These are phyloP conservation scores for Drosophila maculinotata DNA, from an alignment of 2,888 invertebrate genomes.

Conservation along the genomic window DNA sequence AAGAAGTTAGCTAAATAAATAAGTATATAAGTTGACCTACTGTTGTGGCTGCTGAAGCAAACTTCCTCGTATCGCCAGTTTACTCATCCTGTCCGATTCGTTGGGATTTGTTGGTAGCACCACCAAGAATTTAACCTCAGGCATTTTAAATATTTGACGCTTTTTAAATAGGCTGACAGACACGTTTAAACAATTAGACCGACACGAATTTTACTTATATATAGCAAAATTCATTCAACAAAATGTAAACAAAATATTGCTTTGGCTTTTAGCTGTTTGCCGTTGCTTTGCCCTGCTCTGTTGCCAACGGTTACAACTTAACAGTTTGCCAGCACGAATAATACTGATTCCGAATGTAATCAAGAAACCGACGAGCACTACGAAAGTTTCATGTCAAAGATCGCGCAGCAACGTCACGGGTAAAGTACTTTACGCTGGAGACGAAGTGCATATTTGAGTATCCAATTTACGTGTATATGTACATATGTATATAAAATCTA, in stretches of 20 bases:
- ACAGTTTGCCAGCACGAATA: slow-evolving; percentile 43
- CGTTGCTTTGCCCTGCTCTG: slow-evolving; percentile 23
- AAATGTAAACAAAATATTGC: slow-evolving; percentile 38
- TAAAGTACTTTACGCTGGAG: slow-evolving; percentile 31
- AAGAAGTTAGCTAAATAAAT: too few relatives aligned
- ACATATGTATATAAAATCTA: not conserved
- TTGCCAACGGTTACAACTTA: slow-evolving; percentile 60
- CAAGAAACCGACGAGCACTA: slow-evolving; percentile 22
- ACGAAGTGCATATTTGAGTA: slow-evolving; percentile 50
- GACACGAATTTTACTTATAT: slow-evolving; percentile 11
- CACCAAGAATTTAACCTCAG: slow-evolving; percentile 71
- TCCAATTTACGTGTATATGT: slow-evolving; percentile 10
- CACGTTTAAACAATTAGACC: slow-evolving; percentile 38
- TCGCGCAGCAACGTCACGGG: slow-evolving; percentile 62
- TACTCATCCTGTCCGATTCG: slow-evolving; percentile 66
- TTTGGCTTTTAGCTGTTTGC: slow-evolving; percentile 4
- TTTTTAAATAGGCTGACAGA: not conserved
- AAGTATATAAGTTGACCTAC: slow-evolving; percentile 82
- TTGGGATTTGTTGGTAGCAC: slow-evolving; percentile 70
- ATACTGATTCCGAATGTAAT: slow-evolving; percentile 52
- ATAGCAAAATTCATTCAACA: slow-evolving; percentile 29
- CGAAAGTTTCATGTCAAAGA: slow-evolving; percentile 41
- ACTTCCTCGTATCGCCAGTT: slow-evolving; percentile 78
- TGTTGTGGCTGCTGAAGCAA: slow-evolving; percentile 74
- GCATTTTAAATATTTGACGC: slow-evolving; percentile 52